phyloP scores from a whole-genome alignment of 2,888 invertebrate species.

The Lithosia quadra region DNA sequence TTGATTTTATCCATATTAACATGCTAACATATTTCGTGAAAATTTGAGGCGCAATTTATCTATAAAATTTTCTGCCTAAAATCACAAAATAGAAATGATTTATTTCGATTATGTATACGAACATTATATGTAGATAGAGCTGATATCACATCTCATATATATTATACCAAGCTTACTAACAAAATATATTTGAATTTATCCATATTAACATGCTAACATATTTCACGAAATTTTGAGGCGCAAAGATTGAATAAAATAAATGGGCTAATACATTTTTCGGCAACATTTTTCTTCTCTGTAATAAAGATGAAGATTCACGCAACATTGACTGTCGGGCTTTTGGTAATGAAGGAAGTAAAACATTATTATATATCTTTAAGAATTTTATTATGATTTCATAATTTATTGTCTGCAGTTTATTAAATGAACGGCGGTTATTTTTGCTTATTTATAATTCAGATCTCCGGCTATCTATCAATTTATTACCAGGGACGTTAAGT shows the following conservation, averaged over 20 bases:
- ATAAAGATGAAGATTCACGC: not conserved
- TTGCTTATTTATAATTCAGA: not conserved
- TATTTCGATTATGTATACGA: no score
- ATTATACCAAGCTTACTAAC: no score
- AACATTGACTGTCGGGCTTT: not conserved
- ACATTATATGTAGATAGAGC: no score
- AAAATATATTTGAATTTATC: not conserved
- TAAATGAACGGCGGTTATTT: not conserved
- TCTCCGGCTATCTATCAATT: not conserved
- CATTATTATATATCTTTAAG: not conserved
- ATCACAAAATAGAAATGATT: no score
- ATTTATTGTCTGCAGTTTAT: constrained; percentile 1
- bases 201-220: not conserved
- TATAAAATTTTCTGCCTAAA: no score
- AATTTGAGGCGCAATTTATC: constrained; percentile 5
- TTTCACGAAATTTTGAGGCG: not conserved
- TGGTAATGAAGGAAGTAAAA: constrained; percentile 2
- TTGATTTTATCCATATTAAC: not conserved
- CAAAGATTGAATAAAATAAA: constrained; percentile 24
- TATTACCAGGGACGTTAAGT: not conserved
- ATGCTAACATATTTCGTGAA: not conserved
- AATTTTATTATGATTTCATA: not conserved
- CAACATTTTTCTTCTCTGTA: not conserved
- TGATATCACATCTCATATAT: no score
- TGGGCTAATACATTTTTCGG: constrained; percentile 7